A percentile compares a stretch with the other conserved stretches of the same genome.
phyloP scores from a whole-genome alignment of 30 jellyfish, hydroid and myxozoan species.

The Turritopsis dohrnii region DNA sequence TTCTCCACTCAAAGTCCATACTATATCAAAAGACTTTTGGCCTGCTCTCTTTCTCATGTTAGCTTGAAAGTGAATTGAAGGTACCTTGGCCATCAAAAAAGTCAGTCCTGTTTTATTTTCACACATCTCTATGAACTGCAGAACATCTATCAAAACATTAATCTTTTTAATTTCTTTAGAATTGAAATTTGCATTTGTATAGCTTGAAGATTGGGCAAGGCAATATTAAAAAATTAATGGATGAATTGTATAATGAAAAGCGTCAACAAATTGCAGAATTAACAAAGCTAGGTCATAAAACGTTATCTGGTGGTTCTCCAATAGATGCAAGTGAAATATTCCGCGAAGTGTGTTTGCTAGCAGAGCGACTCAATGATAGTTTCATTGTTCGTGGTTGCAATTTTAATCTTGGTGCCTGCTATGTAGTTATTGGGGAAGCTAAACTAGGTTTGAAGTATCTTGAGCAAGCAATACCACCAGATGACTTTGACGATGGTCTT shows the following conservation, averaged over 20 bases:
- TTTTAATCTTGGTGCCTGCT: conserved; percentile 88
- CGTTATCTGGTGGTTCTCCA: conserved; percentile 40
- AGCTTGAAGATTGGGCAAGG: neutral
- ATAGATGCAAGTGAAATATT: conserved; percentile 65
- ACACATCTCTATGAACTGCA: too few relatives aligned
- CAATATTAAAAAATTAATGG: neutral
- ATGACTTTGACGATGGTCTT: conserved; percentile 48
- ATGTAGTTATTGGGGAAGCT: conserved; percentile 73
- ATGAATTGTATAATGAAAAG: neutral
- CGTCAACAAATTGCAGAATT: conserved; percentile 30
- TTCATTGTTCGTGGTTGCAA: conserved; percentile 61
- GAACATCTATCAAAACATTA: too few relatives aligned
- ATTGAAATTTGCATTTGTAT: too few relatives aligned
- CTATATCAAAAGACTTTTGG: too few relatives aligned
- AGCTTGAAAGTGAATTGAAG: too few relatives aligned
- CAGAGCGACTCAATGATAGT: conserved; percentile 50
- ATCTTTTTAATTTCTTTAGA: too few relatives aligned
- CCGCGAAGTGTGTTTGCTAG: conserved; percentile 46
- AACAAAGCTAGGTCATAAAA: conserved; percentile 74
- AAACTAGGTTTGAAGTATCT: conserved; percentile 54
- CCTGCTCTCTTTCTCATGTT: too few relatives aligned
- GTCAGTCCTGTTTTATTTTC: too few relatives aligned
- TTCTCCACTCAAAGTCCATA: too few relatives aligned
- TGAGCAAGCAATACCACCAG: conserved; percentile 51
- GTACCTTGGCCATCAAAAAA: too few relatives aligned